Evolutionary conservation across 2,888 invertebrate genomes (phyloP), one percentile per base, ranked within the genome.

Genomic region (Leucophenga montana): DNA sequence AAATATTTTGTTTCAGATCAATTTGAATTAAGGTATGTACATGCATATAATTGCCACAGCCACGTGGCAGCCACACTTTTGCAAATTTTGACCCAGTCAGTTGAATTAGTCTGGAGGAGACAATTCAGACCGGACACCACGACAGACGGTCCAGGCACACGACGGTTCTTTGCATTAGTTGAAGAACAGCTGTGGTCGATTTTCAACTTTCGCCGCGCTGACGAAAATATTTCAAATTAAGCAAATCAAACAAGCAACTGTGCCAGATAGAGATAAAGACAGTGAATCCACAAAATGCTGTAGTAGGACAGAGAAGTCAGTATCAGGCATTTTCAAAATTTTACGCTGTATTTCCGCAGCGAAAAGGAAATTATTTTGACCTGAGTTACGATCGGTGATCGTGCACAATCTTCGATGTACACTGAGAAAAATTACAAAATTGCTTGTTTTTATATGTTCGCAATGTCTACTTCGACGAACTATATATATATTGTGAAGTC

Each of bases 61-160:
- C 82, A 82, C 82, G 82, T 82, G 82, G 83, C 83, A 80, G 77
- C 75, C 82, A 81, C 82, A 82, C 82, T 68, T 59, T 57, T 33
- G 67, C 53, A 57, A 13, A 61, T 14, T 53, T 31, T 64, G 78
- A 80, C 75, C 75, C 74, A 20, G 71, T 64, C 50, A 50, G 31
- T 50, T 16, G 18, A 18, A 9, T 27, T n/a, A 14, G n/a, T 59
- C 20, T 39, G n/a, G 5, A 27, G 9, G 14, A 31, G 22, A 27
- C 27, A 27, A 27, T 3, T 4, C 27, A 27, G 27, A 27, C 27
- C 27, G 27, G 27, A 27, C 27, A 27, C 2, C 27, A 27, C 27
- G 27, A 14, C 20, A 33, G 20, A 31, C 11, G 56, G 14, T 56
- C 9, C 31, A 46, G 57, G 16, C 46, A 44, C 56, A 39, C 56